phyloP scores from a whole-genome alignment of 2,797 vertebrate species.

The Amblyraja radiata region DNA sequence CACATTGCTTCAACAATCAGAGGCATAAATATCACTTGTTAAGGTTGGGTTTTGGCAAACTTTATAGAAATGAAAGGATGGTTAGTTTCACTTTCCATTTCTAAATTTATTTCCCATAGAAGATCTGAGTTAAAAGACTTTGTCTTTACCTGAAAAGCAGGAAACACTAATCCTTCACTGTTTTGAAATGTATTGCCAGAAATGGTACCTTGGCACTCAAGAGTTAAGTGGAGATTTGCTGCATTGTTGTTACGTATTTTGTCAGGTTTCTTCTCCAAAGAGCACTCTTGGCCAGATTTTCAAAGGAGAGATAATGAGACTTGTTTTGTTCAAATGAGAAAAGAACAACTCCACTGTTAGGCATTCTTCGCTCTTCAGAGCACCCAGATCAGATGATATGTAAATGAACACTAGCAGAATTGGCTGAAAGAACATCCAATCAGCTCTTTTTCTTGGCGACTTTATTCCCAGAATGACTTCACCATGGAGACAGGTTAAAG shows the following conservation, averaged over 20 bases:
- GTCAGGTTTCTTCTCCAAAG: background rate
- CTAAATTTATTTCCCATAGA: background rate
- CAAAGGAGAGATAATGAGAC: conserved; percentile 5
- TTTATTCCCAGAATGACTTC: conserved; percentile 47
- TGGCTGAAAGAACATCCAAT: conserved; percentile 21
- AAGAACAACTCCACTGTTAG: conserved; percentile 11
- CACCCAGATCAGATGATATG: conserved; percentile 4
- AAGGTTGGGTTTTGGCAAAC: background rate
- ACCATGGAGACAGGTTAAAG: conserved; percentile 49
- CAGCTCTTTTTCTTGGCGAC: conserved; percentile 39
- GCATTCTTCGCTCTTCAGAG: conserved; percentile 3
- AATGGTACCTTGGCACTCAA: background rate
- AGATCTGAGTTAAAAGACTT: background rate
- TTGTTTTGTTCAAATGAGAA: background rate
- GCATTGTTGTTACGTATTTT: background rate
- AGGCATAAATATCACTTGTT: background rate
- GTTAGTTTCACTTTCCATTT: background rate
- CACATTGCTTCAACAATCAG: background rate
- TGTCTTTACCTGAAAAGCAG: background rate
- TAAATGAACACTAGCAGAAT: background rate
- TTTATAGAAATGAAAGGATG: background rate
- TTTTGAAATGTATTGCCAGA: background rate
- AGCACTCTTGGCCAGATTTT: background rate
- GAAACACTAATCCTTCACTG: background rate
- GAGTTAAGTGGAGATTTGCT: conserved; percentile 24